Percentiles rank a stretch among this genome's conserved stretches.
Conservation (phyloP, 2,888 invertebrate genomes). For the Parnassius apollo region DNA sequence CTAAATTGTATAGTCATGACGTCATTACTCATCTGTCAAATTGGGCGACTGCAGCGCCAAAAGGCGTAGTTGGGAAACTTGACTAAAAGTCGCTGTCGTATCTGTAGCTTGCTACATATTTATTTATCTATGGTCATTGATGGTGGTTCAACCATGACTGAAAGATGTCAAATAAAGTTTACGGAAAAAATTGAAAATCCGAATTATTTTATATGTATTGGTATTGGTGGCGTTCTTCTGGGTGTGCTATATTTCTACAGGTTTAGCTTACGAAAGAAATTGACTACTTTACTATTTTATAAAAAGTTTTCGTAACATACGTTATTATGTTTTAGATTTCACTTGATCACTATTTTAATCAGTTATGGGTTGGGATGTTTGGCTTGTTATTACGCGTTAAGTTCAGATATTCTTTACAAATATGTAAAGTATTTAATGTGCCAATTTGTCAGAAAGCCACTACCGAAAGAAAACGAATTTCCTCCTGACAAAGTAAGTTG, state of each 20-base stretch:
- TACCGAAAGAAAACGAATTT: conserved; percentile 41
- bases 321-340: conserved; percentile 64
- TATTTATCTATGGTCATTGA: conserved; percentile 60
- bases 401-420: conserved; percentile 57
- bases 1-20: no score
- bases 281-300: conserved; percentile 27
- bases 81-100: no score
- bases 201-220: conserved; percentile 72
- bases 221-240: conserved; percentile 58
- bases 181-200: conserved; percentile 70
- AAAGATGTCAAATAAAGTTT: conserved; percentile 77
- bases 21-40: no score
- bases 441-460: conserved; percentile 53
- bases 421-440: conserved; percentile 63
- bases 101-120: no score
- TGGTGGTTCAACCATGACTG: conserved; percentile 73
- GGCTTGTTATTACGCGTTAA: conserved; percentile 72
- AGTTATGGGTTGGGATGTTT: conserved; percentile 77
- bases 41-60: no score
- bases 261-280: conserved; percentile 40
- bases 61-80: no score
- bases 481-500: conserved; percentile 53
- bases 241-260: conserved; percentile 71
- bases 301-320: conserved; percentile 38
- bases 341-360: conserved; percentile 64